These are phyloP conservation scores for Ectropis grisescens DNA, from an alignment of 1,140 invertebrate genomes.

Conservation along the genomic window DNA sequence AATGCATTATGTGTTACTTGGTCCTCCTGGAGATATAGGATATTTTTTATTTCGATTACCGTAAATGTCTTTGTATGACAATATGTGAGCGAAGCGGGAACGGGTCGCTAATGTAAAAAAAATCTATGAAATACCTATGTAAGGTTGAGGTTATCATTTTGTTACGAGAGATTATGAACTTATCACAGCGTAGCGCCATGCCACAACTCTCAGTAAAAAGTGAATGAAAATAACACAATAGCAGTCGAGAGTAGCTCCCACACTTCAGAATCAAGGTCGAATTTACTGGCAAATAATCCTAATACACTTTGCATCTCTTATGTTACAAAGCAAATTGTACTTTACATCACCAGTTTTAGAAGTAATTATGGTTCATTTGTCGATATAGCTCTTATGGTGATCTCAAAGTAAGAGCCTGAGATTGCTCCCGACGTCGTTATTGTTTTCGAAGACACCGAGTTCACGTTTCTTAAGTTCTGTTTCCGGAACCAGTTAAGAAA, in stretches of 20 bases:
- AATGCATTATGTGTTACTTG: too few relatives aligned
- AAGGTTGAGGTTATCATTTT: too few relatives aligned
- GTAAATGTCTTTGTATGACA: too few relatives aligned
- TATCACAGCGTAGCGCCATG: conserved; percentile 6
- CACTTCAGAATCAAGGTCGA: conserved; percentile 41
- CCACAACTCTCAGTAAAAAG: conserved; percentile 27
- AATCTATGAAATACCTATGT: too few relatives aligned
- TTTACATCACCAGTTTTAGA: conserved; percentile 11
- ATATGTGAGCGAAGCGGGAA: too few relatives aligned
- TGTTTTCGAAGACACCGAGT: conserved; percentile 40
- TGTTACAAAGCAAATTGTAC: conserved; percentile 7
- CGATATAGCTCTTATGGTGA: conserved; percentile 4
- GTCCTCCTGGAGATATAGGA: too few relatives aligned
- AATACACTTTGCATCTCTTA: conserved; percentile 17
- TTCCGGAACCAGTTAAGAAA: conserved; percentile 36
- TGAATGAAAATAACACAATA: conserved; percentile 42
- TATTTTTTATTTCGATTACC: too few relatives aligned
- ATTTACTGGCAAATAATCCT: conserved; percentile 37
- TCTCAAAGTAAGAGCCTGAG: conserved; percentile 36
- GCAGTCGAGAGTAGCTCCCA: conserved; percentile 32
- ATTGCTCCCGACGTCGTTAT: conserved; percentile 44
- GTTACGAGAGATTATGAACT: too few relatives aligned
- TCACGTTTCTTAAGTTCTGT: conserved; percentile 48
- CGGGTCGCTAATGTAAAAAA: too few relatives aligned
- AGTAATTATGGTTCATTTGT: background rate